phyloP scores from a whole-genome alignment of 2,797 vertebrate genomes.

The Liparis tanakae region DNA sequence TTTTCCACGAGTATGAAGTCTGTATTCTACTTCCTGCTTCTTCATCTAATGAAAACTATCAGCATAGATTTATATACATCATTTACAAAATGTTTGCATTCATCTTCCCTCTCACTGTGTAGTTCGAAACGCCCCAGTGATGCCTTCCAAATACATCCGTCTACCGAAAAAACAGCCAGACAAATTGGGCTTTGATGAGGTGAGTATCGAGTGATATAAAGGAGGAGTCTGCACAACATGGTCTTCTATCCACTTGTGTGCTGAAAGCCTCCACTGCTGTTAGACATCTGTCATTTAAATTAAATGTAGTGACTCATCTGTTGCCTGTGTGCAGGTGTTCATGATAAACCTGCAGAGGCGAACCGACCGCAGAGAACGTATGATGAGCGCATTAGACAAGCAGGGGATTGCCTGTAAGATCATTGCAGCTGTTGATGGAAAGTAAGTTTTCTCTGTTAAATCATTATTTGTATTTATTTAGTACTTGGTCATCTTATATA shows the following conservation, averaged over 20 bases:
- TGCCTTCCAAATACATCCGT: slow-evolving; percentile 88
- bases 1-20: slow-evolving; percentile 29
- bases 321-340: slow-evolving; percentile 83
- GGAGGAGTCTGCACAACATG: slow-evolving; percentile 72
- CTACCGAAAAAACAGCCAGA: slow-evolving; percentile 86
- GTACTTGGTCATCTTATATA: background rate
- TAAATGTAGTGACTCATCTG: background rate
- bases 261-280: slow-evolving; percentile 47
- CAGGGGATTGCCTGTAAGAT: slow-evolving; percentile 87
- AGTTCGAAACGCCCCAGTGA: slow-evolving; percentile 91
- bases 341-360: slow-evolving; percentile 91
- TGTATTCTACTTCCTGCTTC: slow-evolving; percentile 24
- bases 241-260: slow-evolving; percentile 36
- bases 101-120: slow-evolving; percentile 72
- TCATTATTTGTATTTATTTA: background rate
- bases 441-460: slow-evolving; percentile 79
- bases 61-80: slow-evolving; percentile 44
- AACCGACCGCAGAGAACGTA: slow-evolving; percentile 85
- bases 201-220: slow-evolving; percentile 78
- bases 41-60: slow-evolving; percentile 32
- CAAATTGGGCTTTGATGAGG: slow-evolving; percentile 99
- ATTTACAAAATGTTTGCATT: slow-evolving; percentile 70
- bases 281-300: slow-evolving; percentile 12
- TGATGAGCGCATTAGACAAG: slow-evolving; percentile 83
- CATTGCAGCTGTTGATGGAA: slow-evolving; percentile 89